Percentiles rank a stretch among this genome's conserved stretches.
Evolutionary conservation across 2,797 vertebrate species (phyloP).

Genomic region (Cheirogaleus major): DNA sequence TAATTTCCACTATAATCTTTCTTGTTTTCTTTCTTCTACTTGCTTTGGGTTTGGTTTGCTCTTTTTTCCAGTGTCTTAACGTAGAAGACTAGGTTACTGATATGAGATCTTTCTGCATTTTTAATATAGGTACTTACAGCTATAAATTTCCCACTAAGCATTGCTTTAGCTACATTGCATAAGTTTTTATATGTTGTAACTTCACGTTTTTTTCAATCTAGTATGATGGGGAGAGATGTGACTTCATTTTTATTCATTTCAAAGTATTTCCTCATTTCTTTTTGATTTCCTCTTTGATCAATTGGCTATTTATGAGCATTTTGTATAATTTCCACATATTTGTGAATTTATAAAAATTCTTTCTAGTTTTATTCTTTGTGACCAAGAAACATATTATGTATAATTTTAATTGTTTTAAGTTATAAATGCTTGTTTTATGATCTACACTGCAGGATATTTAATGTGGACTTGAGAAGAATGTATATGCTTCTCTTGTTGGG

Average conservation of each 20-base stretch:
- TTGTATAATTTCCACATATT: neutral
- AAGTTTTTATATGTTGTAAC: neutral
- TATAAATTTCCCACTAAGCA: neutral
- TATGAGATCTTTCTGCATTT: neutral
- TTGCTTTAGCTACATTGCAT: neutral
- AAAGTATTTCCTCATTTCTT: neutral
- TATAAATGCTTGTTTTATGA: neutral
- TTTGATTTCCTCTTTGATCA: neutral
- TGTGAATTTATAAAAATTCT: neutral
- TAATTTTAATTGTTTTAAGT: neutral
- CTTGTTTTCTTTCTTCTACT: neutral
- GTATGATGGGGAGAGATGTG: neutral
- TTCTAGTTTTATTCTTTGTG: neutral
- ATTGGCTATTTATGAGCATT: neutral
- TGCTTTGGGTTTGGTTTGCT: neutral
- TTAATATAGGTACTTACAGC: neutral
- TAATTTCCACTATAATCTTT: neutral
- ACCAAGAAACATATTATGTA: neutral
- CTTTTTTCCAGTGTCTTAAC: neutral
- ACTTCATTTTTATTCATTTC: neutral
- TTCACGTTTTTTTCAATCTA: neutral
- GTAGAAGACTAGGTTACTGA: neutral
- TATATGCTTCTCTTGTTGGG: neutral
- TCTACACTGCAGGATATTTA: neutral
- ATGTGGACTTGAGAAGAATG: neutral